Evolutionary conservation across 2,113 vertebrate genomes (phyloP).

Genomic region (Rattus norvegicus): DNA sequence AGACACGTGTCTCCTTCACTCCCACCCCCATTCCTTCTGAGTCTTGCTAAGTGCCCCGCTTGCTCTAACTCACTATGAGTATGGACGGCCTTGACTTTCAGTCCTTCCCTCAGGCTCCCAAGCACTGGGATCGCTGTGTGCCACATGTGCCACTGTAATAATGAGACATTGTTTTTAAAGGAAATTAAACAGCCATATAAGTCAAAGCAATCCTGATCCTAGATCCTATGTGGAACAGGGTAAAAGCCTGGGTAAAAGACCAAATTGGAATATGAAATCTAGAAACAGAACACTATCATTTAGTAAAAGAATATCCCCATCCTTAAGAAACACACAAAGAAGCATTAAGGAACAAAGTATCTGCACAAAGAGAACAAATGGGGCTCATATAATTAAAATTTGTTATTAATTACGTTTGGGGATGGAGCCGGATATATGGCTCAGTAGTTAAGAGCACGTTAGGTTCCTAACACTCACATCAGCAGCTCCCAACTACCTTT

Average conservation of each 20-base stretch:
- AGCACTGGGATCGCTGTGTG: background rate
- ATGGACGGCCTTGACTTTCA: background rate
- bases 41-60: background rate
- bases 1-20: background rate
- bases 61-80: background rate
- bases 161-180: background rate
- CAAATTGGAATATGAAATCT: background rate
- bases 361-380: background rate
- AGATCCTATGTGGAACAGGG: background rate
- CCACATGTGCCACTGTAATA: background rate
- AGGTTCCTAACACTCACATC: background rate
- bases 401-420: background rate
- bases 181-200: background rate
- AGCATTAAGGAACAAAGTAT: background rate
- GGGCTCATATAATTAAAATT: background rate
- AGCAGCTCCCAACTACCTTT: background rate
- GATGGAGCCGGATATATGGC: background rate
- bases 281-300: background rate
- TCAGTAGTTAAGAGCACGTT: background rate
- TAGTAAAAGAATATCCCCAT: background rate
- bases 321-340: conserved; percentile 22
- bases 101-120: background rate
- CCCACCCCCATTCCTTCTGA: background rate
- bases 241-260: background rate
- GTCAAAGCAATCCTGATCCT: background rate